Percentiles rank a stretch among this genome's conserved stretches.
phyloP scores from a whole-genome alignment of 2,113 vertebrate species.

The Synodontis membranacea region DNA sequence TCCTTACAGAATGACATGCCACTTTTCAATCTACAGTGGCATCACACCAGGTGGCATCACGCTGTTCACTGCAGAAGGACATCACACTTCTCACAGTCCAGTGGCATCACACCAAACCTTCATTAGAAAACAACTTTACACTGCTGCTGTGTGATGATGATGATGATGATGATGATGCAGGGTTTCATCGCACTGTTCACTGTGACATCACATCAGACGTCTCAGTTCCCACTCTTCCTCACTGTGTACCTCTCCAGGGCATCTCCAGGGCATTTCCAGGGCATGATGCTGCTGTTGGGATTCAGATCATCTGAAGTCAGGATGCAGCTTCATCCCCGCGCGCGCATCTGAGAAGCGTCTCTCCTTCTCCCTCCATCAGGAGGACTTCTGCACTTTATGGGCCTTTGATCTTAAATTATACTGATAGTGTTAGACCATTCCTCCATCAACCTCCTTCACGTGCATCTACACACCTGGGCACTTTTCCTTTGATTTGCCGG shows the following conservation, averaged over 20 bases:
- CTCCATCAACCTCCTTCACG: not conserved
- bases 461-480: not conserved
- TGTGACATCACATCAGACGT: not conserved
- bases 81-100: not conserved
- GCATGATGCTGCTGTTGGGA: not conserved
- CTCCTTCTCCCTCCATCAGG: not conserved
- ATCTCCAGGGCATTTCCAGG: not conserved
- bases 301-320: not conserved
- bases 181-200: not conserved
- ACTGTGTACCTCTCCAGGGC: no score
- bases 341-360: not conserved
- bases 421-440: no score
- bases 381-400: not conserved
- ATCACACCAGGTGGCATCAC: not conserved
- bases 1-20: not conserved
- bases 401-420: not conserved
- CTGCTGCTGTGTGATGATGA: no score
- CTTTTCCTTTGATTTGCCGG: not conserved
- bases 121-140: not conserved
- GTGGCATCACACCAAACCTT: not conserved
- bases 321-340: constrained; percentile 4
- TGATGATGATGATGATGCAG: no score
- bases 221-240: no score
- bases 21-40: not conserved
- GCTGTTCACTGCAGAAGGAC: not conserved